Percentiles rank a stretch among this genome's conserved stretches.
phyloP scores from a whole-genome alignment of 2,113 vertebrate genomes.

The Atherinomorus stipes region DNA sequence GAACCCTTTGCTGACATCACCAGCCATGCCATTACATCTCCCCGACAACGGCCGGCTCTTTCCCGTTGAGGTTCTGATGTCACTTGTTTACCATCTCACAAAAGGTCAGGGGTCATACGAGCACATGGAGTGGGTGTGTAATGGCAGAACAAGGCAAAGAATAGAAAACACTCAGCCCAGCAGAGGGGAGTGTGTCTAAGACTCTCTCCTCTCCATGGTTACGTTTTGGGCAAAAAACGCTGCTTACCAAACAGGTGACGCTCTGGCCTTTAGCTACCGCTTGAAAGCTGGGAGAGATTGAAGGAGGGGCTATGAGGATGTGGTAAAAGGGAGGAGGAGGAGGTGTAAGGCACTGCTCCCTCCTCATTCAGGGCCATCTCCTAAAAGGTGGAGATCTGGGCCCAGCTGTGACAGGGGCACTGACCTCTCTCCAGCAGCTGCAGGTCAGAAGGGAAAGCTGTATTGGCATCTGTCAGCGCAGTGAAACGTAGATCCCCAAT shows the following conservation, averaged over 20 bases:
- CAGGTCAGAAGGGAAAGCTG: conserved; percentile 89
- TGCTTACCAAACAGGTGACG: conserved; percentile 43
- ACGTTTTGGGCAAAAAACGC: conserved; percentile 11
- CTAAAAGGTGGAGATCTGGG: conserved; percentile 14
- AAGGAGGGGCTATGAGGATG: conserved; percentile 4
- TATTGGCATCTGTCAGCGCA: conserved; percentile 83
- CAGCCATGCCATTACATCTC: conserved; percentile 63
- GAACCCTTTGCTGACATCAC: conserved; percentile 58
- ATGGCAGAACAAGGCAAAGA: conserved; percentile 23
- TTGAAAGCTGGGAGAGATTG: conserved; percentile 26
- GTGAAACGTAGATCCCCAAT: conserved; percentile 91
- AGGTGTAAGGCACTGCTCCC: conserved; percentile 17
- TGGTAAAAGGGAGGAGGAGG: conserved; percentile 56
- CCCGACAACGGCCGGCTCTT: conserved; percentile 58
- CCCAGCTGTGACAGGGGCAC: conserved; percentile 54
- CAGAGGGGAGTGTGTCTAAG: not conserved
- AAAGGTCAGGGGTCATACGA: conserved; percentile 54
- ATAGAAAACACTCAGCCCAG: not conserved
- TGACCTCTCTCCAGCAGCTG: conserved; percentile 94
- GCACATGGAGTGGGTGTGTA: conserved; percentile 59
- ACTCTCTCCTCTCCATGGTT: conserved; percentile 37
- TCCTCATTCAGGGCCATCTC: not conserved
- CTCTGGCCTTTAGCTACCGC: conserved; percentile 31
- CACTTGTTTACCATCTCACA: conserved; percentile 76
- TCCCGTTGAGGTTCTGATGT: conserved; percentile 62